Evolutionary conservation across 30 jellyfish, hydroid and myxozoan species (phyloP).

Genomic region (Cassiopea andromeda): DNA sequence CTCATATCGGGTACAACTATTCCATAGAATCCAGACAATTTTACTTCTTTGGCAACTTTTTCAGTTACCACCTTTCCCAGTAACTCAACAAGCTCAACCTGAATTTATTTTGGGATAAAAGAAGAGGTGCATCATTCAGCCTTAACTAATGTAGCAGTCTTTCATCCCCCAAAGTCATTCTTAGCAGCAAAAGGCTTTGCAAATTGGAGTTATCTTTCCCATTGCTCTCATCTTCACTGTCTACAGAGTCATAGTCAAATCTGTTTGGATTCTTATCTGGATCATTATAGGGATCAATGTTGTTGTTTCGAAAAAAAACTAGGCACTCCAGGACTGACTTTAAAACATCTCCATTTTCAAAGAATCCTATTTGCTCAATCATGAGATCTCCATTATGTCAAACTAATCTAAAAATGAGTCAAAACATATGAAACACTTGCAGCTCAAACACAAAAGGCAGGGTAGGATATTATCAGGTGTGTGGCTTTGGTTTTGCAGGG

Average conservation of each 20-base stretch:
- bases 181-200: not conserved
- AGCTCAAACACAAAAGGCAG: no score
- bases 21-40: not conserved
- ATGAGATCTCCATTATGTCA: not conserved
- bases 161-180: not conserved
- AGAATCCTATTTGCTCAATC: not conserved
- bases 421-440: no score
- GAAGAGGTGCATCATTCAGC: not conserved
- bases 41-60: not conserved
- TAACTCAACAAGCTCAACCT: not conserved
- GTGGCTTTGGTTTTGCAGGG: no score
- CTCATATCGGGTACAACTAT: not conserved
- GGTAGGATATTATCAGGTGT: no score
- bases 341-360: not conserved
- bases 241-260: not conserved
- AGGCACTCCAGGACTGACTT: not conserved
- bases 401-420: not conserved
- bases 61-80: not conserved
- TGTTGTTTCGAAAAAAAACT: not conserved
- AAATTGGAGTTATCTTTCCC: not conserved
- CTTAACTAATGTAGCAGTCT: not conserved
- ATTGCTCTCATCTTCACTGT: not conserved
- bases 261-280: not conserved
- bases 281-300: not conserved
- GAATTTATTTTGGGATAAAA: not conserved